A percentile compares a stretch with the other conserved stretches of the same genome.
phyloP scores from a whole-genome alignment of 2,888 invertebrate species.

The Epinotia bilunana region DNA sequence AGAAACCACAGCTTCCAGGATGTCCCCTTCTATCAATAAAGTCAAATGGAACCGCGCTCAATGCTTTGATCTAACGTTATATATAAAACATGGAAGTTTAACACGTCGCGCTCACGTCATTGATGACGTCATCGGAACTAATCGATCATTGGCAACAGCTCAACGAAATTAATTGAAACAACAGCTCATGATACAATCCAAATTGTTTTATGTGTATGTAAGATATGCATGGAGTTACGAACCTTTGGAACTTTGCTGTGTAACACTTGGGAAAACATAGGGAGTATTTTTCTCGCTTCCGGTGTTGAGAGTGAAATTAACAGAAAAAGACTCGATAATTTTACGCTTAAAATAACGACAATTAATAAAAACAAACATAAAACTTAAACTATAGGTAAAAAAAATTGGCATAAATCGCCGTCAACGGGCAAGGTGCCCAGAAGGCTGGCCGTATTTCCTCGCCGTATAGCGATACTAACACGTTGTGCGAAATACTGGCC shows the following conservation, averaged over 20 bases:
- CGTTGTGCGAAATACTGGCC: no score
- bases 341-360: no score
- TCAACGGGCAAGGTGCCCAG: no score
- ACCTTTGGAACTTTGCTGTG: background rate
- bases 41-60: background rate
- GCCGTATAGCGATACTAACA: no score
- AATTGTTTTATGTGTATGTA: background rate
- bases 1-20: background rate
- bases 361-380: no score
- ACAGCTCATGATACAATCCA: background rate
- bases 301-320: background rate
- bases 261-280: conserved; percentile 11
- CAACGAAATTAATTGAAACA: conserved; percentile 22
- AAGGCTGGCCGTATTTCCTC: no score
- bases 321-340: background rate
- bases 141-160: conserved; percentile 27
- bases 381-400: no score
- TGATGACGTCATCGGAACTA: conserved; percentile 27
- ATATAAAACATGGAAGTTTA: background rate
- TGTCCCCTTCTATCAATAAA: background rate
- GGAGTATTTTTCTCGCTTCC: conserved; percentile 2
- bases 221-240: background rate
- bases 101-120: conserved; percentile 21
- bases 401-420: no score
- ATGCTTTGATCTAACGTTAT: background rate